Percentiles rank a stretch among this genome's conserved stretches.
Conservation (phyloP, 2,797 vertebrate genomes). For the Anabacerthia variegaticeps region DNA sequence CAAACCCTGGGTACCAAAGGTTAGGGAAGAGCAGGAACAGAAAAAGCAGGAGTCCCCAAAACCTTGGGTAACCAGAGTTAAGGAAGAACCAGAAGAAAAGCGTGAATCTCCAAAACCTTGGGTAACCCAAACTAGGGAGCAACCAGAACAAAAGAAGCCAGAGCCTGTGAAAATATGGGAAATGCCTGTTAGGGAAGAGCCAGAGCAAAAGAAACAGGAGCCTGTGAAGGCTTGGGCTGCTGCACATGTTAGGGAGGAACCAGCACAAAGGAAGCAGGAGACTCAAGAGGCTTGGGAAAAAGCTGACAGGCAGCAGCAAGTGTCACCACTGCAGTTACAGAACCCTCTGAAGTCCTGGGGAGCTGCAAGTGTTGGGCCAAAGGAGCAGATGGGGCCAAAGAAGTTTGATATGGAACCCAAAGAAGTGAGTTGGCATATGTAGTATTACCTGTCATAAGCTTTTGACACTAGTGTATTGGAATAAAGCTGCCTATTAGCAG, state of each 20-base stretch:
- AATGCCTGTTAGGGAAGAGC: constrained; percentile 68
- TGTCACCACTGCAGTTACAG: constrained; percentile 58
- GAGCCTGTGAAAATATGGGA: constrained; percentile 71
- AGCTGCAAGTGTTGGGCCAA: constrained; percentile 80
- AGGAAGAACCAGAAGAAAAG: constrained; percentile 75
- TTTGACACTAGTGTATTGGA: background rate
- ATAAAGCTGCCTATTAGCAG: background rate
- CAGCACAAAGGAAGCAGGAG: constrained; percentile 74
- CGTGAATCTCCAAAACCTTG: constrained; percentile 81
- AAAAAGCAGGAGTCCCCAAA: constrained; percentile 78
- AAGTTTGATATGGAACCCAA: constrained; percentile 78
- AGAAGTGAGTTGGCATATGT: constrained; percentile 81
- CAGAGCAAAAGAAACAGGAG: constrained; percentile 69
- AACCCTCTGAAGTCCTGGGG: constrained; percentile 82
- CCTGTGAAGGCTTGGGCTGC: constrained; percentile 70
- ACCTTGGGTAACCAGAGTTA: constrained; percentile 79
- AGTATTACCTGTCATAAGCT: constrained; percentile 46
- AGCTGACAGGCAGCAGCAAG: constrained; percentile 67
- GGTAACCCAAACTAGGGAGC: constrained; percentile 75
- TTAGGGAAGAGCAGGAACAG: constrained; percentile 64
- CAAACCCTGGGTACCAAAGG: constrained; percentile 53
- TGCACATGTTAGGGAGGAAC: constrained; percentile 67
- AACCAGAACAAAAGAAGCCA: constrained; percentile 68
- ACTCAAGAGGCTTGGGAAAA: constrained; percentile 83
- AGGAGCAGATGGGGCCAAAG: constrained; percentile 74